These are phyloP conservation scores for Camponotus floridanus DNA, from an alignment of 1,140 invertebrate species.

Conservation along the genomic window DNA sequence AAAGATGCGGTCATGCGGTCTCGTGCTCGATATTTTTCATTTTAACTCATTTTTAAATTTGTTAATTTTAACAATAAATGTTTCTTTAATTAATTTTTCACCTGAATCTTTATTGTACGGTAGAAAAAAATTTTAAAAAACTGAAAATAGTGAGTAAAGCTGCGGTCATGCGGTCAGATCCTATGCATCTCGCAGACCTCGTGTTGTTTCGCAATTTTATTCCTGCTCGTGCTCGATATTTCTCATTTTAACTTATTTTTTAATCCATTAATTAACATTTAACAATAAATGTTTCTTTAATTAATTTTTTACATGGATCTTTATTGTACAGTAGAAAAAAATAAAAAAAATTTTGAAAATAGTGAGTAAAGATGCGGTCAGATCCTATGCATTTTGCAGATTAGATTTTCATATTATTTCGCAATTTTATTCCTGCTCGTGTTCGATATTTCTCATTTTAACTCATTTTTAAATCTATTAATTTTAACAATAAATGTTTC, in stretches of 20 bases:
- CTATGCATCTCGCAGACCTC: constrained; percentile 7
- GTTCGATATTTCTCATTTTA: not conserved
- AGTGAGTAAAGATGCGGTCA: not conserved
- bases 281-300: not conserved
- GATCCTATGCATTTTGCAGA: constrained; percentile 16
- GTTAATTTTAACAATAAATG: not conserved
- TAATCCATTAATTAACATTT: not conserved
- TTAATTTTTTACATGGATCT: not conserved
- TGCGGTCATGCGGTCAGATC: constrained; percentile 23
- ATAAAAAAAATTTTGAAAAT: not conserved
- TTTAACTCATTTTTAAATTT: not conserved
- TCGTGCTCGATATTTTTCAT: not conserved
- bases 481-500: constrained; percentile 1
- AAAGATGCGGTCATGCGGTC: too few relatives aligned
- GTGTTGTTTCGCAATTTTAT: constrained; percentile 2
- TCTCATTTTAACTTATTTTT: not conserved
- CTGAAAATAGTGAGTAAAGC: not conserved
- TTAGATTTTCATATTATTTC: not conserved
- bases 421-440: not conserved
- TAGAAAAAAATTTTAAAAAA: not conserved
- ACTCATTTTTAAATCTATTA: not conserved
- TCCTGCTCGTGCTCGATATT: not conserved
- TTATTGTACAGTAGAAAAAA: not conserved
- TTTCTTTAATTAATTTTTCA: not conserved
- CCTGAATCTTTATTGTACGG: not conserved